Conservation (phyloP, 2,113 vertebrate genomes). For the Tychaedon coryphoeus region DNA sequence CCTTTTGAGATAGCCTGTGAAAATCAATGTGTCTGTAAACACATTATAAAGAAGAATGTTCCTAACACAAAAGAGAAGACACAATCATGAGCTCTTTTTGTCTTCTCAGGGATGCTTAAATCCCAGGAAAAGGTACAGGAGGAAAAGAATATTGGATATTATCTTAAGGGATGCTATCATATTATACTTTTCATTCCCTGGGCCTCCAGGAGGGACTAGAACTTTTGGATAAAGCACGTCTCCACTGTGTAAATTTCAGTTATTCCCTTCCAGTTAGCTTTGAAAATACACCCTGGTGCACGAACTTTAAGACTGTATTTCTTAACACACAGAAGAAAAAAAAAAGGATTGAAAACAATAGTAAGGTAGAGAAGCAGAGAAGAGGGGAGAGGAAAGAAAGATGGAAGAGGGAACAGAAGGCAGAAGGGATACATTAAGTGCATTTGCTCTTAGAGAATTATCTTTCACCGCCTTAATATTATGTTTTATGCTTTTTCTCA, state of each 20-base stretch:
- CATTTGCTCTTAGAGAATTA: background rate
- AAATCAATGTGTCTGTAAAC: background rate
- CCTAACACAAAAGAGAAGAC: accelerated
- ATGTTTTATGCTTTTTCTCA: background rate
- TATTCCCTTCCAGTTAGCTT: background rate
- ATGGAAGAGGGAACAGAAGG: background rate
- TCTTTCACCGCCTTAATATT: background rate
- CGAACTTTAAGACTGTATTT: background rate
- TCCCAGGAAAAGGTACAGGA: background rate
- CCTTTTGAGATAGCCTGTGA: background rate
- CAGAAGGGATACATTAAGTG: background rate
- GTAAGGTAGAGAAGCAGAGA: background rate
- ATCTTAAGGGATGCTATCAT: background rate
- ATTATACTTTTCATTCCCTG: background rate
- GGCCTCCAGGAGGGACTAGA: background rate
- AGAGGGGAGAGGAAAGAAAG: background rate
- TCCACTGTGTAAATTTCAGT: background rate
- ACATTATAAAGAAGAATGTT: background rate
- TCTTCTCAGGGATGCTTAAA: background rate
- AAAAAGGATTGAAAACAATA: background rate
- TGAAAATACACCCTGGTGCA: background rate
- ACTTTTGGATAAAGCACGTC: background rate
- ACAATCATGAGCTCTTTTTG: background rate
- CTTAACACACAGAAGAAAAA: background rate
- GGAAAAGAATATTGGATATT: background rate